Evolutionary conservation across 2,113 vertebrate genomes (phyloP), one percentile per base, ranked within the genome.

Genomic region (Bombycilla garrulus): DNA sequence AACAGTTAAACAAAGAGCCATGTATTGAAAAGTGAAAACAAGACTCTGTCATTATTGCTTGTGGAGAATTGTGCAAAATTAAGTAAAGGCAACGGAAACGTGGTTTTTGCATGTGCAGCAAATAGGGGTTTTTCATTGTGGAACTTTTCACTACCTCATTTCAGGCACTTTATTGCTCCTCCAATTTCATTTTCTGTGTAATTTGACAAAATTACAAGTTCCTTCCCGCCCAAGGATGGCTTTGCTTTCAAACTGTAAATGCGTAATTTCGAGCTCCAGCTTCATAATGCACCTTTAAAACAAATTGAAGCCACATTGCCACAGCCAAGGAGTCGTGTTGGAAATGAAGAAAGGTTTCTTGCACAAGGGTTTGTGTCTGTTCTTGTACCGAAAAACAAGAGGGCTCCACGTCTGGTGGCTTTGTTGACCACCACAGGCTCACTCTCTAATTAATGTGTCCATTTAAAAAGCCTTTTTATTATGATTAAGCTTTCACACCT

Each of bases 191-290:
- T 94, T 95, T 94, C 92, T 81, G 79, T 70, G 76, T 96, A 95
- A 95, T 96, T 88, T 92, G 88, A 90, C 76, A 71, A 95, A 97
- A 96, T 90, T 96, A 90, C 81, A 92, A 92, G 85, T 96, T 90
- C 88, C 85, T 79, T 76, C 69, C 65, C 22, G 8, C 72, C 54
- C 62, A 26, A 56, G 86, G 35, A 92, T 42, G 35, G 17, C 28
- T 91, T 96, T 70, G 51, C 88, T 95, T 86, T 93, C 90, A 26
- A 92, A 90, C 72, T 74, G 51, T 83, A 90, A 96, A 94, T 74
- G 85, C 7, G 21, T 86, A 21, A 88, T 94, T 96, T 92, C 71
- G n/a, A 91, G 58, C 47, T 47, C 58, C 90, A 71, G 78, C 53
- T 91, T 69, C 88, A 42, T 29, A 93, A 86, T 31, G 38, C 81